Conservation (phyloP, 2,113 vertebrate genomes). For the Osmerus mordax region DNA sequence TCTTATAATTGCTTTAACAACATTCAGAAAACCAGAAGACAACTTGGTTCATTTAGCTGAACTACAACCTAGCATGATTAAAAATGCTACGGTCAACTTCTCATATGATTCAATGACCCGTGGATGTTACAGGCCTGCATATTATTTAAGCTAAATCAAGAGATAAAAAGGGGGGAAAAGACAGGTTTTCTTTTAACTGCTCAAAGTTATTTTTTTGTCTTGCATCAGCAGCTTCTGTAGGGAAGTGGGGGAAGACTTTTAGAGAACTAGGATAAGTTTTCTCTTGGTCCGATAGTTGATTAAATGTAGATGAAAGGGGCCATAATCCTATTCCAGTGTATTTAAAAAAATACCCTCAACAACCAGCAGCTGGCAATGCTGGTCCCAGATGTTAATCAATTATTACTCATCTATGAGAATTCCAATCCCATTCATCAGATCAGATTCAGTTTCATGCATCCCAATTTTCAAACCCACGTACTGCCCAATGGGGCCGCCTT, state of each 20-base stretch:
- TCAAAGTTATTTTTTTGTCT: background rate
- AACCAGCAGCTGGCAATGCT: slow-evolving; percentile 23
- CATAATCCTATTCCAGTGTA: slow-evolving; percentile 36
- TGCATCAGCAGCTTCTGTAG: slow-evolving; percentile 4
- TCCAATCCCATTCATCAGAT: slow-evolving; percentile 31
- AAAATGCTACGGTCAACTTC: no score
- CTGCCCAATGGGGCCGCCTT: slow-evolving; percentile 25
- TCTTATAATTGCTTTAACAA: no score
- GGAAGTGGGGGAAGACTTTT: slow-evolving; percentile 8
- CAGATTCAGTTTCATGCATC: slow-evolving; percentile 26
- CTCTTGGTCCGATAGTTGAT: slow-evolving; percentile 24
- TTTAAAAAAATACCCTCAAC: slow-evolving; percentile 35
- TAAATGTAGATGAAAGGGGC: slow-evolving; percentile 41
- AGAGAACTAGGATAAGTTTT: slow-evolving; percentile 7
- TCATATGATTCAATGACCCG: no score
- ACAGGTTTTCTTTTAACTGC: no score
- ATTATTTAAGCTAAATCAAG: no score
- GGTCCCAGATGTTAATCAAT: slow-evolving; percentile 46
- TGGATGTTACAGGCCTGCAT: no score
- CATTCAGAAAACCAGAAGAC: no score
- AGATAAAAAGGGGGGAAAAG: no score
- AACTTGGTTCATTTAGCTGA: no score
- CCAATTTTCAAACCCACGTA: slow-evolving; percentile 19
- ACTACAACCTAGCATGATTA: no score
- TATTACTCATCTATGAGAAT: slow-evolving; percentile 50